A percentile compares a stretch with the other conserved stretches of the same genome.
phyloP scores from a whole-genome alignment of 1,140 invertebrate species.

The Pristionchus pacificus region DNA sequence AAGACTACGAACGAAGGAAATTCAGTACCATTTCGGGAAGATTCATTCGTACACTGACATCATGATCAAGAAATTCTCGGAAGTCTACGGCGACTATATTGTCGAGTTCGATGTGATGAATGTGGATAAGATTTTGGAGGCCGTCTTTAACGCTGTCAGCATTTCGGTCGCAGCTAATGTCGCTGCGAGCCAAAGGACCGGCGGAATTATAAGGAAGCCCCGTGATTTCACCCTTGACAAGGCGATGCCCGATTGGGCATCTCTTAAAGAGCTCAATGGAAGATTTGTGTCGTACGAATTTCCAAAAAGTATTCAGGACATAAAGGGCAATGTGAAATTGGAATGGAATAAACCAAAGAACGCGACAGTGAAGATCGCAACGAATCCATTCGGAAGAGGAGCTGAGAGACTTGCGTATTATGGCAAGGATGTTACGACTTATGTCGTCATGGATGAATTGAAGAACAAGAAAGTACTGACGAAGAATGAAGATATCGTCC shows the following conservation, averaged over 20 bases:
- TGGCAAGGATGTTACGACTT: conserved; percentile 13
- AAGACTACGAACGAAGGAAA: conserved; percentile 1
- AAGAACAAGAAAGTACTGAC: no score
- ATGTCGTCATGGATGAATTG: not conserved
- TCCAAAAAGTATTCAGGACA: conserved; percentile 27
- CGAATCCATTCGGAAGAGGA: conserved; percentile 22
- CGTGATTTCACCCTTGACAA: not conserved
- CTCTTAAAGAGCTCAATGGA: not conserved
- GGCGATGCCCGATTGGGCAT: not conserved
- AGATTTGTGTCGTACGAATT: conserved; percentile 22
- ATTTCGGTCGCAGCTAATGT: conserved; percentile 4
- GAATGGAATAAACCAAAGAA: conserved; percentile 8
- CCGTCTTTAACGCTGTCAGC: conserved; percentile 12
- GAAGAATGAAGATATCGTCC: conserved; percentile 17
- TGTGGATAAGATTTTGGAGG: conserved; percentile 6
- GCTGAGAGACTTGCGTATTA: conserved; percentile 28
- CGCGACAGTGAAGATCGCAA: conserved; percentile 26
- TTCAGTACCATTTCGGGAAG: conserved; percentile 22
- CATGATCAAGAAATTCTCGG: conserved; percentile 15
- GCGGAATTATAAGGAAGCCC: not conserved
- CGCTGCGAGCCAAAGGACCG: not conserved
- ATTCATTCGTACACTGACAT: conserved; percentile 9
- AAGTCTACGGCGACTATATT: conserved; percentile 19
- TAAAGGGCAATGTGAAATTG: conserved; percentile 18
- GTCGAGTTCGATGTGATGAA: conserved; percentile 9